These are phyloP conservation scores for Narcine bancroftii DNA, from an alignment of 2,113 vertebrate species.

Conservation along the genomic window DNA sequence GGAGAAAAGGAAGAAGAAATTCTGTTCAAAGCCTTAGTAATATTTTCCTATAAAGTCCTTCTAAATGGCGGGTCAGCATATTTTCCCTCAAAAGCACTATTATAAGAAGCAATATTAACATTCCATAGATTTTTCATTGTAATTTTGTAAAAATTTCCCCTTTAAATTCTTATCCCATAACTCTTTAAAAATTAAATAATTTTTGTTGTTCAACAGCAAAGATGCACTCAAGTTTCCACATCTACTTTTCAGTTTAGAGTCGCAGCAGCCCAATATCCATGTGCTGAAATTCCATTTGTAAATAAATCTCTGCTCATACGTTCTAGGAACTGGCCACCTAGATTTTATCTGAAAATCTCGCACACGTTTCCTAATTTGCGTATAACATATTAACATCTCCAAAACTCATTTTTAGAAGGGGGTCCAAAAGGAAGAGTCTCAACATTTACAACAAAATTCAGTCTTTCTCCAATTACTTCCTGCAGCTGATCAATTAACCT, in stretches of 20 bases:
- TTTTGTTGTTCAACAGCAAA: constrained; percentile 25
- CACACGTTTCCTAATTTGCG: background rate
- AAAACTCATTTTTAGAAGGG: background rate
- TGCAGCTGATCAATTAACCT: background rate
- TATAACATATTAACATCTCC: background rate
- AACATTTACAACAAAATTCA: background rate
- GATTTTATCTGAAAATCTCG: constrained; percentile 18
- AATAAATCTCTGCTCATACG: background rate
- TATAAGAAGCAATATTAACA: constrained; percentile 29
- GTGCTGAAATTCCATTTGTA: background rate
- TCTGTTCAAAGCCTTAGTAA: constrained; percentile 23
- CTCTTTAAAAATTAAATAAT: constrained; percentile 11
- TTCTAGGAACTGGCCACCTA: constrained; percentile 8
- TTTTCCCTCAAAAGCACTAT: constrained; percentile 36
- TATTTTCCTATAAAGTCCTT: constrained; percentile 30
- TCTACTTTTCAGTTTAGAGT: background rate
- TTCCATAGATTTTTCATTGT: constrained; percentile 15
- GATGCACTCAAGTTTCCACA: background rate
- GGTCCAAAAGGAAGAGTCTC: background rate
- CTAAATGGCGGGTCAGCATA: constrained; percentile 10
- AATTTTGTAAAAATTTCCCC: constrained; percentile 29
- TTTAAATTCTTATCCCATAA: background rate
- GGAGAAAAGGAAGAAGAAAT: background rate
- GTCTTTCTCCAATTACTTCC: background rate
- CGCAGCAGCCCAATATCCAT: background rate